phyloP scores from a whole-genome alignment of 1,140 invertebrate genomes.

The Galendromus occidentalis region DNA sequence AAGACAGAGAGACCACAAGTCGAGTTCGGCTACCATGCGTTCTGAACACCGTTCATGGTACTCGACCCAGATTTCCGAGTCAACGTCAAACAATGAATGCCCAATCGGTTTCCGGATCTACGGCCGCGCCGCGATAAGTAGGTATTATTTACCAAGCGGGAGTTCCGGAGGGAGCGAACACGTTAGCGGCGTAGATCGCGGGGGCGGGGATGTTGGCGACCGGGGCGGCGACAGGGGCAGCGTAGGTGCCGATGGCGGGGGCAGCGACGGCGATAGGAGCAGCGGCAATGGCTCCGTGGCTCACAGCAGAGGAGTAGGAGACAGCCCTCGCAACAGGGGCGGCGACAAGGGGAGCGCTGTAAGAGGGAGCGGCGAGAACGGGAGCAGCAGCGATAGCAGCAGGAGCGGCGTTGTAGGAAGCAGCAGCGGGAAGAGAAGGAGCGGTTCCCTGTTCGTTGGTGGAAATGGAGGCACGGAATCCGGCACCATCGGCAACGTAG shows the following conservation, averaged over 20 bases:
- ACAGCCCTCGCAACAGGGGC: not conserved
- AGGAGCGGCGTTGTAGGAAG: constrained; percentile 31
- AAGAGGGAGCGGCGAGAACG: constrained; percentile 8
- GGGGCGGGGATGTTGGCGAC: not conserved
- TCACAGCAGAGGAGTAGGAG: not conserved
- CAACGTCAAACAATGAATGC: too few species aligned
- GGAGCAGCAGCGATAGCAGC: constrained; percentile 20
- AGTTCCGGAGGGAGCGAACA: not conserved
- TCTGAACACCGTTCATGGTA: too few species aligned
- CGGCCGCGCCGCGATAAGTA: too few species aligned
- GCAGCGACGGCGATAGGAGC: not conserved
- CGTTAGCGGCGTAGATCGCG: not conserved
- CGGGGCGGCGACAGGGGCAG: not conserved
- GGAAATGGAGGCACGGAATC: constrained; percentile 21
- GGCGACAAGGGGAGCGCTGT: not conserved
- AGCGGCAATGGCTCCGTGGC: constrained; percentile 7
- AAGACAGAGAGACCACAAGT: too few species aligned
- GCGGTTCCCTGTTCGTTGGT: constrained; percentile 25
- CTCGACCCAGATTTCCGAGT: too few species aligned
- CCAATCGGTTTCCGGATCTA: too few species aligned
- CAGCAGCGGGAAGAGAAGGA: constrained; percentile 32
- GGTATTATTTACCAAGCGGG: too few species aligned
- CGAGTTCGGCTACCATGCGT: too few species aligned
- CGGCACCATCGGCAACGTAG: constrained; percentile 23
- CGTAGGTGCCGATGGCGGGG: not conserved